A percentile compares a stretch with the other conserved stretches of the same genome.
These are phyloP conservation scores for Synodontis membranacea DNA, from an alignment of 2,113 vertebrate species.

Conservation along the genomic window DNA sequence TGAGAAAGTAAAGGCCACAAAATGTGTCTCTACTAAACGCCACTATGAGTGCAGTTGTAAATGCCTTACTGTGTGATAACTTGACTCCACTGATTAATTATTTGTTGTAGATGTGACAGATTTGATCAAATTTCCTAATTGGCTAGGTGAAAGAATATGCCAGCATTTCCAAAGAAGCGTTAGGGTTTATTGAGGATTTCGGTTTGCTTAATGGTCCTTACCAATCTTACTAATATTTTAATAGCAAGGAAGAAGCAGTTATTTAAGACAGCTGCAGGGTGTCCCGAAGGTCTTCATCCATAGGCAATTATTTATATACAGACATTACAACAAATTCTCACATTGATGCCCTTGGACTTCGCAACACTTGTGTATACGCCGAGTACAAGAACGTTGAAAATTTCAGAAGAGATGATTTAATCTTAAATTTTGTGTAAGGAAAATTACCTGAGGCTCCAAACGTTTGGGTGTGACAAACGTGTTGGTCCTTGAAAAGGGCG, in stretches of 20 bases:
- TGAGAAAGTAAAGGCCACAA: not conserved
- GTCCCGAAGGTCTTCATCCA: too few species aligned
- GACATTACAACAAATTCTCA: too few species aligned
- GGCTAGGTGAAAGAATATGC: not conserved
- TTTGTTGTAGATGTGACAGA: not conserved
- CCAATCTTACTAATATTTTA: not conserved
- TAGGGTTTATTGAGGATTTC: not conserved
- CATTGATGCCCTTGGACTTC: too few species aligned
- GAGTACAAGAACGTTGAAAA: too few species aligned
- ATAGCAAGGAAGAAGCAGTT: not conserved
- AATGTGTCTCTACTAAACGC: not conserved
- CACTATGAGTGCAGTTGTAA: not conserved
- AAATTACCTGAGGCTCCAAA: too few species aligned
- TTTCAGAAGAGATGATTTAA: too few species aligned
- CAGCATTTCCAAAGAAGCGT: not conserved
- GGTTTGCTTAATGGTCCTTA: too few species aligned
- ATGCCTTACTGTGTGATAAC: not conserved
- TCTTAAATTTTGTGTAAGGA: too few species aligned
- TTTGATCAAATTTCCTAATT: not conserved
- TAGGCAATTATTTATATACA: too few species aligned
- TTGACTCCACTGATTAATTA: not conserved
- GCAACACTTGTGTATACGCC: too few species aligned
- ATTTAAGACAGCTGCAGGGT: not conserved
- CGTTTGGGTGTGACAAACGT: too few species aligned
- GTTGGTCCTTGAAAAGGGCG: not conserved